A percentile compares a stretch with the other conserved stretches of the same genome.
Evolutionary conservation across 1,140 invertebrate species (phyloP).

Genomic region (Polypedilum pembai): DNA sequence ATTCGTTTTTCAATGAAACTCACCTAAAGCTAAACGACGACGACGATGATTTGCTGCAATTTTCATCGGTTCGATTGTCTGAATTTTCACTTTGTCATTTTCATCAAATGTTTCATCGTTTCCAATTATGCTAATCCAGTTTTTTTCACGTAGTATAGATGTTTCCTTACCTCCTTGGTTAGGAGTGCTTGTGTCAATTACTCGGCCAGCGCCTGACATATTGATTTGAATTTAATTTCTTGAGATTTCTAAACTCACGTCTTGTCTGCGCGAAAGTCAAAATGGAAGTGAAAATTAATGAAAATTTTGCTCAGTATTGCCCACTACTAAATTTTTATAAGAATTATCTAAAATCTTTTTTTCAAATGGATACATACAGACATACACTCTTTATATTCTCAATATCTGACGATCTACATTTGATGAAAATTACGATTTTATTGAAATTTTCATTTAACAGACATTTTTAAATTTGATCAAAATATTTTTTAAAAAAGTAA

Average conservation of each 20-base stretch:
- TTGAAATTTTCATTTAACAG: not conserved
- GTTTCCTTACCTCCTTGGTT: not conserved
- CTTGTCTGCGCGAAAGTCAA: not conserved
- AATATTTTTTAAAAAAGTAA: not conserved
- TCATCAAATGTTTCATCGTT: not conserved
- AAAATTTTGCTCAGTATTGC: not conserved
- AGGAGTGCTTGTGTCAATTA: not conserved
- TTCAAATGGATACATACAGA: too few relatives aligned
- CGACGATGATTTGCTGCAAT: slow-evolving; percentile 20
- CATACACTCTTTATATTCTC: too few relatives aligned
- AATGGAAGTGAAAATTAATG: not conserved
- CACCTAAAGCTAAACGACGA: not conserved
- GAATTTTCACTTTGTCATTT: not conserved
- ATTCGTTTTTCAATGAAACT: too few relatives aligned
- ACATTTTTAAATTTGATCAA: not conserved
- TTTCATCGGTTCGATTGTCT: not conserved
- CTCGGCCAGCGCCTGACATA: not conserved
- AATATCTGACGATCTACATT: too few relatives aligned
- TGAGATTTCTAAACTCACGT: not conserved
- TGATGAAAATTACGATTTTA: not conserved
- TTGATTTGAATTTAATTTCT: not conserved
- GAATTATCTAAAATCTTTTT: too few relatives aligned
- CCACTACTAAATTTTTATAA: too few relatives aligned
- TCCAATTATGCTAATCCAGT: not conserved
- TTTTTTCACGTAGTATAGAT: not conserved